A percentile compares a stretch with the other conserved stretches of the same genome.
These are phyloP conservation scores for Daboia siamensis DNA, from an alignment of 2,113 vertebrate species.

Conservation along the genomic window DNA sequence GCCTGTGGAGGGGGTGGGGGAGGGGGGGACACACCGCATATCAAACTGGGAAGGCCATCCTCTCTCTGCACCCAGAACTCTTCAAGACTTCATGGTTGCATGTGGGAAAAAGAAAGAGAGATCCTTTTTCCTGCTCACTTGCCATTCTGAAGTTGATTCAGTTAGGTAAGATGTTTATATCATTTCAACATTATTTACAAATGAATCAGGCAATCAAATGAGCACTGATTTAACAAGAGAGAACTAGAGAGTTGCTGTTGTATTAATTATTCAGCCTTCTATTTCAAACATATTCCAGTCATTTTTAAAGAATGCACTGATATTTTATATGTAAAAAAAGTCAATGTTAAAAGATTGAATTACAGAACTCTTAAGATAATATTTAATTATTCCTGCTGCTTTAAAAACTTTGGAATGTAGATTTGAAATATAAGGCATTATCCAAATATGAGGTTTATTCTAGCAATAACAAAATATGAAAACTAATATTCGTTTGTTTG, in stretches of 20 bases:
- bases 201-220: neutral
- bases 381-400: no score
- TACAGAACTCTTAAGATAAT: no score
- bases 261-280: neutral
- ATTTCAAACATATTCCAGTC: neutral
- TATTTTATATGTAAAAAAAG: neutral
- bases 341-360: neutral
- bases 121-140: neutral
- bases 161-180: slow-evolving; percentile 18
- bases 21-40: neutral
- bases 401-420: neutral
- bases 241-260: neutral
- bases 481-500: neutral
- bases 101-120: neutral
- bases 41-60: neutral
- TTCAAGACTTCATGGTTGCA: neutral
- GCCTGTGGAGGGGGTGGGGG: neutral
- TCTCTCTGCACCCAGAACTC: neutral
- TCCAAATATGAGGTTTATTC: neutral
- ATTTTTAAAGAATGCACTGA: neutral
- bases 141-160: neutral
- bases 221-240: neutral
- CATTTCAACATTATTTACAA: neutral
- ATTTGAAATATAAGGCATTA: neutral
- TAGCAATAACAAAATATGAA: neutral